These are phyloP conservation scores for Chaetops frenatus DNA, from an alignment of 2,113 vertebrate genomes.

Conservation along the genomic window DNA sequence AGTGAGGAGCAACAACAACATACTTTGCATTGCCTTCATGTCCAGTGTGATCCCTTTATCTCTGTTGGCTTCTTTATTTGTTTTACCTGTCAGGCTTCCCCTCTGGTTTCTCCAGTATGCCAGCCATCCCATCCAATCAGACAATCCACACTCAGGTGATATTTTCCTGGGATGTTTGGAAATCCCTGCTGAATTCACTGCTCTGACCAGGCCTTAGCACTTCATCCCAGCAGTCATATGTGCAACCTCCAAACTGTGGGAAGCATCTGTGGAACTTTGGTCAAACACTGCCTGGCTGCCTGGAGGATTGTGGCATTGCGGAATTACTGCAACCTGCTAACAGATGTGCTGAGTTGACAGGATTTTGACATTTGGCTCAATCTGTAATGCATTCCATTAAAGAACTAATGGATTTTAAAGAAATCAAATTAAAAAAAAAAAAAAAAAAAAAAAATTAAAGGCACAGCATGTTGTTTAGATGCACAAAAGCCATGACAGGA, in stretches of 20 bases:
- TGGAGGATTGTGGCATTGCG: not conserved
- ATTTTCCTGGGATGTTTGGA: not conserved
- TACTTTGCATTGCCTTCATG: not conserved
- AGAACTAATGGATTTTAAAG: not conserved
- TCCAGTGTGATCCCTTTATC: not conserved
- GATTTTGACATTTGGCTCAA: not conserved
- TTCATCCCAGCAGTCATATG: not conserved
- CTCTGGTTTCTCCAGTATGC: not conserved
- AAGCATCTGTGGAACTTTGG: not conserved
- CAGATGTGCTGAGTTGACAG: not conserved
- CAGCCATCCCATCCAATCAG: not conserved
- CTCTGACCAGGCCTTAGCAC: not conserved
- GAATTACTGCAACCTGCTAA: not conserved
- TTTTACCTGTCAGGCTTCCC: not conserved
- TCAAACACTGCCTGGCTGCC: not conserved
- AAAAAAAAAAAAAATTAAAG: not conserved
- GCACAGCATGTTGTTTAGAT: rapidly evolving
- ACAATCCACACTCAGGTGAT: not conserved
- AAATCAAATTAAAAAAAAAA: not conserved
- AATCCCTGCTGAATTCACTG: not conserved
- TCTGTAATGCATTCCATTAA: not conserved
- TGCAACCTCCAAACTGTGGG: not conserved
- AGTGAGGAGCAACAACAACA: not conserved
- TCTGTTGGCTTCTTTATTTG: not conserved
- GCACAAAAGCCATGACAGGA: not conserved